Evolutionary conservation across 2,888 invertebrate genomes (phyloP), one percentile per base, ranked within the genome.

Genomic region (Cylloceria caligata): DNA sequence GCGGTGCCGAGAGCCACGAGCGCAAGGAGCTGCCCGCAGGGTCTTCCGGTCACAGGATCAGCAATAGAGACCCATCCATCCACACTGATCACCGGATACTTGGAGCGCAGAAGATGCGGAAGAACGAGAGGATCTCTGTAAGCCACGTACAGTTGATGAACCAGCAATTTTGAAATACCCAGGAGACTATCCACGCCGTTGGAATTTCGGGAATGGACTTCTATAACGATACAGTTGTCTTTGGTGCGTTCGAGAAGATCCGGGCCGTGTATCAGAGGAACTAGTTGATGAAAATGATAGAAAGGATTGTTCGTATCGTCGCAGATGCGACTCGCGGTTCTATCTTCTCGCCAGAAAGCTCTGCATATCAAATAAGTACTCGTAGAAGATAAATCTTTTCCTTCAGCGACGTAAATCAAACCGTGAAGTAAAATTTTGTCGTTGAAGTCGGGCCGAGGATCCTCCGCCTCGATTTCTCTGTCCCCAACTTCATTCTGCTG

Each of bases 71-170:
- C 93, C 94, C 95, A 95, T 86, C 94, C 94, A 88, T 95, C 95
- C 11, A 94, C 93, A 60, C 94, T 94, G 85, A 95, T 94, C 9
- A 95, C 94, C 24, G 95, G 95, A 84, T 94, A 89, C 94, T 94
- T 94, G 81, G 94, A 94, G 85, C 93, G 92, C 79, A 93, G 90
- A 34, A 95, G 91, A 89, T 94, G 94, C 84, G 94, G 91, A 36
- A 93, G 93, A 79, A 95, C 93, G 67, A 92, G 92, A 19, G 93
- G 93, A 93, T 95, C 95, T 83, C 94, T 93, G 86, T 94, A 95
- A 0, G 95, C 94, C 65, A 95, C 91, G 86, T 94, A 95, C 87
- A 95, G 94, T 81, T 95, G 94, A 90, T 95, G 95, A 57, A 95
- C 88, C 3, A 95, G 93, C 64, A 95, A 88, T 87, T 94, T 94